A percentile compares a stretch with the other conserved stretches of the same genome.
These are phyloP conservation scores for Colossoma macropomum DNA, from an alignment of 2,113 vertebrate genomes.

Conservation along the genomic window DNA sequence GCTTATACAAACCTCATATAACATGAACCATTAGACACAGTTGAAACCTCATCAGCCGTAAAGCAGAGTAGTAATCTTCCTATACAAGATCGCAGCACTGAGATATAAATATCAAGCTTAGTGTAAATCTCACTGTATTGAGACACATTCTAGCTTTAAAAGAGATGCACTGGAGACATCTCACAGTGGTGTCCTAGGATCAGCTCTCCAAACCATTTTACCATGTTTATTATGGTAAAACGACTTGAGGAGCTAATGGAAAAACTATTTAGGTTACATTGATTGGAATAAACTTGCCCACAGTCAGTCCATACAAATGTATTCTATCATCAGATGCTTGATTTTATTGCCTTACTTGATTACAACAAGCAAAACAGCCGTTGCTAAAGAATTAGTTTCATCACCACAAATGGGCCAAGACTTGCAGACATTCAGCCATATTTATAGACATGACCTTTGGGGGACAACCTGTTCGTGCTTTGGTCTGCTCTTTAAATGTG, in stretches of 20 bases:
- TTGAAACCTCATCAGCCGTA: not conserved
- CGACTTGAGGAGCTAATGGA: too few species aligned
- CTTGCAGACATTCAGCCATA: slow-evolving; percentile 66
- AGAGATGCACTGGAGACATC: too few species aligned
- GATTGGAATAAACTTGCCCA: too few species aligned
- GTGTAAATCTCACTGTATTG: not conserved
- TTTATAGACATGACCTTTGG: slow-evolving; percentile 71
- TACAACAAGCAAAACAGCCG: not conserved
- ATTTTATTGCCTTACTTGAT: too few species aligned
- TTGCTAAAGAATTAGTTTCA: not conserved
- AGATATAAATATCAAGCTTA: not conserved
- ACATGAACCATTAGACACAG: not conserved
- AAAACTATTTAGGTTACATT: too few species aligned
- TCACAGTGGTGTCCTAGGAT: too few species aligned
- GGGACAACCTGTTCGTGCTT: slow-evolving; percentile 21
- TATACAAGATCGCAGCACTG: not conserved
- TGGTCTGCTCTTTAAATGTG: too few species aligned
- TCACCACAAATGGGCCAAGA: slow-evolving; percentile 43
- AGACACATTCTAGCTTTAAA: not conserved
- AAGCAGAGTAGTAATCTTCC: not conserved
- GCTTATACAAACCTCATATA: not conserved
- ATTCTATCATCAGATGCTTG: too few species aligned
- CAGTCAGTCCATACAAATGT: too few species aligned
- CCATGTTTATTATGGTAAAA: too few species aligned
- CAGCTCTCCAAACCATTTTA: too few species aligned